Evolutionary conservation across 2,888 invertebrate species (phyloP).

Genomic region (Tholera decimalis): DNA sequence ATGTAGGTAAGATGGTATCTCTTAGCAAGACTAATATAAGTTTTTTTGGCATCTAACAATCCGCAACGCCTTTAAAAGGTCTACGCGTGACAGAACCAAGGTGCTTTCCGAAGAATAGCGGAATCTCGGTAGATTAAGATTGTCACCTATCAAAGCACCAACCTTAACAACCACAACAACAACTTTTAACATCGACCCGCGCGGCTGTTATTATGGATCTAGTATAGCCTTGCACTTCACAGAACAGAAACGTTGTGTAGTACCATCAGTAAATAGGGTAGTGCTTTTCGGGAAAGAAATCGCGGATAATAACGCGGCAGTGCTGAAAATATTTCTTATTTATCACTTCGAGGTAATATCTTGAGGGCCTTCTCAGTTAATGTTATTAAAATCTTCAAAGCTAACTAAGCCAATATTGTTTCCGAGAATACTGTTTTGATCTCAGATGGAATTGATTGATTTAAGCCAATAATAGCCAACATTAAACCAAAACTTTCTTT

Average conservation of each 20-base stretch:
- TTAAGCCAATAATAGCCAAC: neutral
- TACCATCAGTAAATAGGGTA: slow-evolving; percentile 50
- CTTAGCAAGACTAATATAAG: no score
- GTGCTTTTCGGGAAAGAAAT: slow-evolving; percentile 55
- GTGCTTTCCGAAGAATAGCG: no score
- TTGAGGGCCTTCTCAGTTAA: slow-evolving; percentile 15
- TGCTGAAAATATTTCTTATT: slow-evolving; percentile 47
- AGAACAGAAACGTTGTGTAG: slow-evolving; percentile 22
- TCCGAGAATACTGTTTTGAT: neutral
- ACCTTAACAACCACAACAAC: no score
- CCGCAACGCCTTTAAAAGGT: no score
- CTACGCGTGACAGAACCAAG: no score
- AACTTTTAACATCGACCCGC: no score
- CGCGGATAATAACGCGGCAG: slow-evolving; percentile 29
- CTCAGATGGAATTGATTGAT: slow-evolving; percentile 10
- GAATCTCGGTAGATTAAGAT: no score
- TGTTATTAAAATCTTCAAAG: slow-evolving; percentile 16
- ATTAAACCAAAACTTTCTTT: neutral
- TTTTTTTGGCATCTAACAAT: no score
- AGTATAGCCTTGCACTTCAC: no score
- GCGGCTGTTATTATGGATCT: no score
- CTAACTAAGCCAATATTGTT: slow-evolving; percentile 16
- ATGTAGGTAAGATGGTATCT: no score
- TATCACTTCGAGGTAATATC: slow-evolving; percentile 31
- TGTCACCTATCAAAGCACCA: no score